Evolutionary conservation across 2,113 vertebrate species (phyloP).

Genomic region (Caranx melampygus): DNA sequence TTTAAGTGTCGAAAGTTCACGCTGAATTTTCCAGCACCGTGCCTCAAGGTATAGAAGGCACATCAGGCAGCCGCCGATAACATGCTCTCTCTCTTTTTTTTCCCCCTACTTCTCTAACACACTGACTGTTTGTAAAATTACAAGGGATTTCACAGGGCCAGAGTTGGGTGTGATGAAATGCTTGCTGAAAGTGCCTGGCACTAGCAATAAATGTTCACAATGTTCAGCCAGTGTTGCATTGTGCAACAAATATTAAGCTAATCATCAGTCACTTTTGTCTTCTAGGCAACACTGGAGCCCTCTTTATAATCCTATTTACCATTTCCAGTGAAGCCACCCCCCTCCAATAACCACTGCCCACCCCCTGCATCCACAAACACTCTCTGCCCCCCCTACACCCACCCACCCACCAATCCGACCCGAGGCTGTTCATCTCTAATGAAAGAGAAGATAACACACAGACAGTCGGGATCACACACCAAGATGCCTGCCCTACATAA

Average conservation of each 20-base stretch:
- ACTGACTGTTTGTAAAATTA: conserved; percentile 74
- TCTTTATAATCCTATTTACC: conserved; percentile 89
- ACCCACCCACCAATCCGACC: conserved; percentile 77
- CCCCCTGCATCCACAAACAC: conserved; percentile 61
- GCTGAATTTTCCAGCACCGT: conserved; percentile 74
- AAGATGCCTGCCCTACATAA: conserved; percentile 82
- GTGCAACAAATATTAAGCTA: conserved; percentile 90
- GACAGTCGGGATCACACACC: conserved; percentile 82
- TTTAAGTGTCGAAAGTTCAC: conserved; percentile 87
- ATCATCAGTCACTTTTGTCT: conserved; percentile 89
- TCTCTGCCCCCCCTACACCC: background rate
- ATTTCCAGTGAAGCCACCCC: conserved; percentile 78
- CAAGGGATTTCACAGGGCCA: conserved; percentile 79
- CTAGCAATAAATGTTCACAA: conserved; percentile 88
- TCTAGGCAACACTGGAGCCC: conserved; percentile 81
- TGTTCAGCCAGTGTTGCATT: conserved; percentile 84
- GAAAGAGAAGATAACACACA: conserved; percentile 83
- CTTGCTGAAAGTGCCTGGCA: conserved; percentile 80
- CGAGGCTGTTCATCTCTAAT: conserved; percentile 91
- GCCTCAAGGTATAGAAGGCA: conserved; percentile 80
- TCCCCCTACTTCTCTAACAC: conserved; percentile 45
- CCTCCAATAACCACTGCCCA: conserved; percentile 63
- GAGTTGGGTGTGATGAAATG: conserved; percentile 78
- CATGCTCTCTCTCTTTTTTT: conserved; percentile 60
- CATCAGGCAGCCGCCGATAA: conserved; percentile 76